Base-by-base conservation (phyloP, 2,888 invertebrate genomes). In the Tuberolachnus salignus region DNA sequence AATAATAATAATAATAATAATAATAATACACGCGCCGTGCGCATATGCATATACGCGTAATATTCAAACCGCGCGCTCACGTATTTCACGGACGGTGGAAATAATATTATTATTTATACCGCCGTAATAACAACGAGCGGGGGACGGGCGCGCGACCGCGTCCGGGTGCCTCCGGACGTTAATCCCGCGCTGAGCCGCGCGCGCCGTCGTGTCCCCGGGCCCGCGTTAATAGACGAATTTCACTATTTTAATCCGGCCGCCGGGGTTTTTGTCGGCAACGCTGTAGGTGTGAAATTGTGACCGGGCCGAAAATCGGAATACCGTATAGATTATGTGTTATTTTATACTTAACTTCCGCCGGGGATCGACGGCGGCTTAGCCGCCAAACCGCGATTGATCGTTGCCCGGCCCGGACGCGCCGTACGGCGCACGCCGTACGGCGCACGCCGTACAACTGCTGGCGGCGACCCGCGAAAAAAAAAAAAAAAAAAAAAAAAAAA, bases 151-250 rank as follows among this genome's bases (percentile, higher is more conserved):
- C n/a, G n/a, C n/a, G n/a, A n/a, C n/a, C n/a, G n/a, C n/a, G n/a
- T n/a, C n/a, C n/a, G n/a, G 46, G 46, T 4, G 6, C 46, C 46
- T 3, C 6, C 46, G 19, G 49, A 46, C 59, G 42, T 8, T 71
- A 72, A 72, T 72, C 71, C 71, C 10, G 46, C 44, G 23, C 21
- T 70, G 70, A 71, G 42, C 70, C 70, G 57, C 4, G 34, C 3
- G 34, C 34, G n/a, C n/a, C 19, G 19, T 23, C 55, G 55, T 42
- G 44, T n/a, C n/a, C 34, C 34, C 21, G 55, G 9, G 71, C 71
- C 57, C 23, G 71, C 59, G 73, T 73, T 73, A 73, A 73, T 73
- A 73, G 73, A 64, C 73, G 73, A 64, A 73, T 73, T 64, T 42
- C 51, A 64, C 63, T 64, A 73, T 73, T 73, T 73, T 64, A 64